Evolutionary conservation across 2,113 vertebrate species (phyloP).

Genomic region (Lophura nycthemera): DNA sequence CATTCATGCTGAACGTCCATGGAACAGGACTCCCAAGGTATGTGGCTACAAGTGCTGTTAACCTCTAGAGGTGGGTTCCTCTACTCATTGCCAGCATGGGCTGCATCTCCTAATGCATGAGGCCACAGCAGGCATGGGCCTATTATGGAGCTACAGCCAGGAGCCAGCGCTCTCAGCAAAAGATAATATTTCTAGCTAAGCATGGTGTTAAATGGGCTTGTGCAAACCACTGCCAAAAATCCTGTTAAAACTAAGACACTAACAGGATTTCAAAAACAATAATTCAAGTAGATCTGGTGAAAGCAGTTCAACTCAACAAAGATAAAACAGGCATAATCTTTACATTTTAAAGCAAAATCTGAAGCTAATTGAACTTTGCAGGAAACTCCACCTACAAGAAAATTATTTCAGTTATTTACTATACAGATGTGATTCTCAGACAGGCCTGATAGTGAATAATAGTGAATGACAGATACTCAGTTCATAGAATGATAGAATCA

Average conservation of each 20-base stretch:
- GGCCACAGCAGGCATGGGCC: not conserved
- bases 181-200: not conserved
- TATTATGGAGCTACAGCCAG: not conserved
- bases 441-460: not conserved
- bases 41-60: not conserved
- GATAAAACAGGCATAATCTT: not conserved
- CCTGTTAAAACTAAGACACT: not conserved
- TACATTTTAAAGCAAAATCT: not conserved
- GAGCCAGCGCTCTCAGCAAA: not conserved
- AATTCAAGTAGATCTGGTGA: constrained; percentile 25
- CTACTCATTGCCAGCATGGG: not conserved
- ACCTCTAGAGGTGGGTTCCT: not conserved
- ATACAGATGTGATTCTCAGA: not conserved
- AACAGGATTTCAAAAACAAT: constrained; percentile 30
- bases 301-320: constrained; percentile 17
- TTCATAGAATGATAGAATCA: no score
- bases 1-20: not conserved
- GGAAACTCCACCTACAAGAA: not conserved
- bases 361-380: constrained; percentile 6
- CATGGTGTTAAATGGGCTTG: not conserved
- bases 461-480: not conserved
- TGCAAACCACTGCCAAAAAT: constrained; percentile 13
- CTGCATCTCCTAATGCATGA: not conserved
- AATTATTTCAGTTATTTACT: not conserved
- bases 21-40: not conserved